Evolutionary conservation across 2,113 vertebrate species (phyloP).

Genomic region (Caracal caracal): DNA sequence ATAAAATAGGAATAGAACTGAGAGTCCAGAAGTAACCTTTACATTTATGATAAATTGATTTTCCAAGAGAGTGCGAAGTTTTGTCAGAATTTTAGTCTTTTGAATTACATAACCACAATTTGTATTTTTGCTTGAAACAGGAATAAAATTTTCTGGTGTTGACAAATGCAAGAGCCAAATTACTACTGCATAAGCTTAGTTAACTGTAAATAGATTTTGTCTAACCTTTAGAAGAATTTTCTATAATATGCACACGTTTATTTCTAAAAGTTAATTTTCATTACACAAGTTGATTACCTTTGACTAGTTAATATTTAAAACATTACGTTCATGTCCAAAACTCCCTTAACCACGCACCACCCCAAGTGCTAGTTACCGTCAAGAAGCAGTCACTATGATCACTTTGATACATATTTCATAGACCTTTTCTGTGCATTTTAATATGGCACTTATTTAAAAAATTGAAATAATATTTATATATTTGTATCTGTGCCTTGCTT

Average conservation of each 20-base stretch:
- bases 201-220: slow-evolving; percentile 5
- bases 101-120: neutral
- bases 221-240: slow-evolving; percentile 46
- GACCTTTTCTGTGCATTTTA: neutral
- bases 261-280: slow-evolving; percentile 41
- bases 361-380: neutral
- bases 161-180: neutral
- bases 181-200: neutral
- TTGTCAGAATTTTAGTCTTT: slow-evolving; percentile 19
- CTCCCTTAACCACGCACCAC: neutral
- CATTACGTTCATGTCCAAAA: neutral
- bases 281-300: neutral
- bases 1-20: no score
- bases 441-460: neutral
- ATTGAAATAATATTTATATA: neutral
- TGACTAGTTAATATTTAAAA: neutral
- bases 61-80: neutral
- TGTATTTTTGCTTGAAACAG: slow-evolving; percentile 22
- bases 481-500: neutral
- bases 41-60: no score
- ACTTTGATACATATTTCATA: neutral
- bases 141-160: neutral
- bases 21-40: no score
- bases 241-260: neutral
- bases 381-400: neutral